Evolutionary conservation across 2,113 vertebrate species (phyloP).

Genomic region (Misgurnus mizolepis): DNA sequence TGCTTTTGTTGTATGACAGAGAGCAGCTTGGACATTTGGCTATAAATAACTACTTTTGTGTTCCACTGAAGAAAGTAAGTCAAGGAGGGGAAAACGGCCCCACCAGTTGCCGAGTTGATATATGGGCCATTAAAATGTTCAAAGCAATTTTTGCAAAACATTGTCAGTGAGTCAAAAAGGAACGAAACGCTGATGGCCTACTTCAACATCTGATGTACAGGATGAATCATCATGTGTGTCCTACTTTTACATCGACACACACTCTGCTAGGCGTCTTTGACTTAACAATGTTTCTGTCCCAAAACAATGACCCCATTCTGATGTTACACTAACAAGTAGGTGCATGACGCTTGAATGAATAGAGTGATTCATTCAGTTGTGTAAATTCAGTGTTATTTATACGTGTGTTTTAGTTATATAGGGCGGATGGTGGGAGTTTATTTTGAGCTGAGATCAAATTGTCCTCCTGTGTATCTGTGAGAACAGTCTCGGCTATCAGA

Average conservation of each 20-base stretch:
- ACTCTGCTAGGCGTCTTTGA: not conserved
- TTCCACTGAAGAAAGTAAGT: too few species aligned
- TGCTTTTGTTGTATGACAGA: too few species aligned
- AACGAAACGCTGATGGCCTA: slow-evolving; percentile 17
- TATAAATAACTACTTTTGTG: too few species aligned
- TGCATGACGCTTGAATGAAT: too few species aligned
- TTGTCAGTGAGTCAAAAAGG: not conserved
- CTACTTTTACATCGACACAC: slow-evolving; percentile 25
- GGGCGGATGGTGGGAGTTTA: slow-evolving; percentile 6
- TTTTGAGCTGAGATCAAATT: slow-evolving; percentile 17
- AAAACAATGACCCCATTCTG: not conserved
- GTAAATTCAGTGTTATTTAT: not conserved
- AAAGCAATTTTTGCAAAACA: slow-evolving; percentile 20
- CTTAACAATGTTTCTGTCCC: not conserved
- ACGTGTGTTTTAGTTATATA: slow-evolving; percentile 4
- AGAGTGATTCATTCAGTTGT: too few species aligned
- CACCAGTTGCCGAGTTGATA: not conserved
- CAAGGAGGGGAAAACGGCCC: not conserved
- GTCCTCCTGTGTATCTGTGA: not conserved
- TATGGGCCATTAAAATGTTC: not conserved
- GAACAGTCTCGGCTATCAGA: slow-evolving; percentile 45
- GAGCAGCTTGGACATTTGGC: too few species aligned
- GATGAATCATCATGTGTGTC: slow-evolving; percentile 35
- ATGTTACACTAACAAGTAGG: not conserved
- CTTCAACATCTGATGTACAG: slow-evolving; percentile 6